phyloP scores from a whole-genome alignment of 2,113 vertebrate species.

The Hirundichthys speculiger region DNA sequence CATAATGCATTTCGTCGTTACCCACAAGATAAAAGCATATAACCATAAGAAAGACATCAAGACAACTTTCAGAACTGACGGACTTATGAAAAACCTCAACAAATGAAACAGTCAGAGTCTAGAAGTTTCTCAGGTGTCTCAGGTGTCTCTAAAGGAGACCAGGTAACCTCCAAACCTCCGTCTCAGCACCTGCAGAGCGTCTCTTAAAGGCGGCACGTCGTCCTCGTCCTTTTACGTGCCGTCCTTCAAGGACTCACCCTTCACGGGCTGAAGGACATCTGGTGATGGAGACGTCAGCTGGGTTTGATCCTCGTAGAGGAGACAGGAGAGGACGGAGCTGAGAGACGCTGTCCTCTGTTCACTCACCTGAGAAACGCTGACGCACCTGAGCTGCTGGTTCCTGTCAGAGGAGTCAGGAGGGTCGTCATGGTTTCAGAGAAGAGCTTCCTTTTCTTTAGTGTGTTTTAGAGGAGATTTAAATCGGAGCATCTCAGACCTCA shows the following conservation, averaged over 20 bases:
- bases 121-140: background rate
- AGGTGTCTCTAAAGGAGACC: background rate
- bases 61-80: too few relatives aligned
- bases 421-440: background rate
- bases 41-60: too few relatives aligned
- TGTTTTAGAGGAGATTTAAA: background rate
- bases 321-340: background rate
- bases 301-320: slow-evolving; percentile 14
- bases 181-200: background rate
- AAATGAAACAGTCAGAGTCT: background rate
- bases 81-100: too few relatives aligned
- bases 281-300: slow-evolving; percentile 36
- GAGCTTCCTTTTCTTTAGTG: background rate
- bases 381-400: background rate
- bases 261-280: background rate
- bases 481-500: too few relatives aligned
- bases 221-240: background rate
- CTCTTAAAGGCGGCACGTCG: background rate
- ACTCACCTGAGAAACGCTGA: background rate
- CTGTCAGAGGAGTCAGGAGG: background rate
- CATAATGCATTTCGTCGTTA: too few relatives aligned
- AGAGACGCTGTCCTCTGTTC: slow-evolving; percentile 4
- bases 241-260: background rate
- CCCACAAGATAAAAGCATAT: too few relatives aligned
- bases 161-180: background rate